phyloP scores from a whole-genome alignment of 2,797 vertebrate genomes.

The Syngnathus rostellatus region DNA sequence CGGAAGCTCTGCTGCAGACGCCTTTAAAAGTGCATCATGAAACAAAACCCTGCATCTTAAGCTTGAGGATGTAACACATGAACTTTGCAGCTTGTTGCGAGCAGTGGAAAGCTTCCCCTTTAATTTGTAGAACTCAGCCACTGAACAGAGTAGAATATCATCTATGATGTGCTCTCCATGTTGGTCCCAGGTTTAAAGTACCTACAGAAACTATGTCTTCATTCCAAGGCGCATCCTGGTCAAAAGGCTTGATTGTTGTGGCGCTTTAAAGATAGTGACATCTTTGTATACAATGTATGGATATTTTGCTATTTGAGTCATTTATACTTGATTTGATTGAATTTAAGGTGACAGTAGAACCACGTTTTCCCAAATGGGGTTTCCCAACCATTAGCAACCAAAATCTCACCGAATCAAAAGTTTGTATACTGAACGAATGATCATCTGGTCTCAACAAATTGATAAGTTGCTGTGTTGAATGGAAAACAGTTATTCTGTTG shows the following conservation, averaged over 20 bases:
- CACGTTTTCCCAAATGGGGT: neutral
- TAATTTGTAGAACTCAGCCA: neutral
- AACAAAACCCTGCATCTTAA: neutral
- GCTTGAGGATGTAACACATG: neutral
- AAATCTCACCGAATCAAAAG: no score
- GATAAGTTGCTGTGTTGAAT: no score
- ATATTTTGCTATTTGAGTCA: conserved; percentile 44
- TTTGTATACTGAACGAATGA: no score
- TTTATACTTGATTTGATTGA: conserved; percentile 43
- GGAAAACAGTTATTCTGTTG: no score
- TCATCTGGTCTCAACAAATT: no score
- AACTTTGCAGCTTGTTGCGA: no score
- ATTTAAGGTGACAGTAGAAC: neutral
- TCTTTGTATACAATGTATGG: conserved; percentile 17
- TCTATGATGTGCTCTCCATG: conserved; percentile 12
- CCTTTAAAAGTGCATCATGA: conserved; percentile 36
- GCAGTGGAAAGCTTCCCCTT: neutral
- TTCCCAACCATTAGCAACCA: neutral
- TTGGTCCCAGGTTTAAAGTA: conserved; percentile 18
- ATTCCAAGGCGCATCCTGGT: conserved; percentile 22
- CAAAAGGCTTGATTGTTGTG: neutral
- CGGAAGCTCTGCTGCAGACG: conserved; percentile 14
- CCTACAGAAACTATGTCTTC: conserved; percentile 17
- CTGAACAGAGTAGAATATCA: conserved; percentile 6
- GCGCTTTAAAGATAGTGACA: conserved; percentile 8